Conservation (phyloP, 2,888 invertebrate genomes). For the Eutolmus rufibarbis region DNA sequence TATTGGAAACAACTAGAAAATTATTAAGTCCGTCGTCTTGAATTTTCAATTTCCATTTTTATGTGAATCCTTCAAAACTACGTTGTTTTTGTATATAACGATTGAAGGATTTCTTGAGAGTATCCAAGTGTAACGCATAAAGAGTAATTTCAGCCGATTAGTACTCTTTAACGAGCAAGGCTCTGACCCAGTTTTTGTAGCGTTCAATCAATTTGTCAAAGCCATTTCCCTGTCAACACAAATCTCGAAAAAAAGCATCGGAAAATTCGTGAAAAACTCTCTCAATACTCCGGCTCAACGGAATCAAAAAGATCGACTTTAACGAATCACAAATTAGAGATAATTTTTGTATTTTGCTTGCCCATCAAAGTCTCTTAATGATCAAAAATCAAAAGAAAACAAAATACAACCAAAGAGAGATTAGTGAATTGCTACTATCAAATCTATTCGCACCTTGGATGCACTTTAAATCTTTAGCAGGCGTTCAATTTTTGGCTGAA, state of each 20-base stretch:
- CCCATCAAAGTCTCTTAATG: not conserved
- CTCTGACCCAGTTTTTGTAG: slow-evolving; percentile 4
- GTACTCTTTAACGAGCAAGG: not conserved
- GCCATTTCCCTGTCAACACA: not conserved
- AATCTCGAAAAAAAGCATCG: not conserved
- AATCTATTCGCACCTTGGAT: not conserved
- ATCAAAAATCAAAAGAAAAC: not conserved
- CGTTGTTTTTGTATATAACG: too few species aligned
- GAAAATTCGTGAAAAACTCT: not conserved
- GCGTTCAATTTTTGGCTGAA: not conserved
- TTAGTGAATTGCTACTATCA: not conserved
- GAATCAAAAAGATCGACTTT: not conserved
- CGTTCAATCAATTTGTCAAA: slow-evolving; percentile 31
- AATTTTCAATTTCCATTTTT: too few species aligned
- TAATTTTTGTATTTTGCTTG: not conserved
- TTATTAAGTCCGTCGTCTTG: too few species aligned
- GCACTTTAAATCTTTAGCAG: slow-evolving; percentile 15
- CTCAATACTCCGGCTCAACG: not conserved
- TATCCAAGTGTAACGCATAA: not conserved
- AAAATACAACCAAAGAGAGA: not conserved
- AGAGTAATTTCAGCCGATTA: not conserved
- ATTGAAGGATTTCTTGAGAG: not conserved
- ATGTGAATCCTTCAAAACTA: too few species aligned
- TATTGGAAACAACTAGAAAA: too few species aligned
- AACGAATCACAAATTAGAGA: not conserved